Percentiles rank a stretch among this genome's conserved stretches.
These are phyloP conservation scores for Perizoma flavofasciatum DNA, from an alignment of 2,888 invertebrate genomes.

Conservation along the genomic window DNA sequence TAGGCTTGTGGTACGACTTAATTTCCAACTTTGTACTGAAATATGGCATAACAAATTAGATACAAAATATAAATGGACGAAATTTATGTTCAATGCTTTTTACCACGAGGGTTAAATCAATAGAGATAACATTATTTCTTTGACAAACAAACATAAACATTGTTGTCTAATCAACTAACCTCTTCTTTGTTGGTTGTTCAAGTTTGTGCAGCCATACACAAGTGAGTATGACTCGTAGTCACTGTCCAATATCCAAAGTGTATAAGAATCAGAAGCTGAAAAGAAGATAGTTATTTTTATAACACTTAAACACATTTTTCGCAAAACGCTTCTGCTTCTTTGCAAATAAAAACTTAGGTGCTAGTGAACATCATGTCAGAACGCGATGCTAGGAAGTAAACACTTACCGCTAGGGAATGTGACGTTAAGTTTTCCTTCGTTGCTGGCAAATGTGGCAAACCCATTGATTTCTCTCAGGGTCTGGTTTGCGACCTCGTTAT, in stretches of 20 bases:
- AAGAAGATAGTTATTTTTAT: conserved; percentile 8
- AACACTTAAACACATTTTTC: background rate
- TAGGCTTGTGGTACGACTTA: conserved; percentile 46
- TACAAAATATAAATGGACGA: too few relatives aligned
- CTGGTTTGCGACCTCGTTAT: conserved; percentile 68
- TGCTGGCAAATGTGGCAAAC: conserved; percentile 67
- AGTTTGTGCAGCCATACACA: conserved; percentile 84
- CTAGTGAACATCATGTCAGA: too few relatives aligned
- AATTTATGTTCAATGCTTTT: too few relatives aligned
- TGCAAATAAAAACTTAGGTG: too few relatives aligned
- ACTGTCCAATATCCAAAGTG: conserved; percentile 67
- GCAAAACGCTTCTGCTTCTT: too few relatives aligned
- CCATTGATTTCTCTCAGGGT: conserved; percentile 77
- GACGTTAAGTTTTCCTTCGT: conserved; percentile 79
- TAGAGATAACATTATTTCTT: too few relatives aligned
- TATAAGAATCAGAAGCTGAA: conserved; percentile 42
- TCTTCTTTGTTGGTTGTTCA: conserved; percentile 43
- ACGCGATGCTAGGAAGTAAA: too few relatives aligned
- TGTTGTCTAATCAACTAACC: conserved; percentile 31
- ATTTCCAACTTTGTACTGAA: conserved; percentile 66
- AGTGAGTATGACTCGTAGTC: conserved; percentile 85
- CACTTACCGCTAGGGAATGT: conserved; percentile 54
- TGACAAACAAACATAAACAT: background rate
- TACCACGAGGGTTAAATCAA: too few relatives aligned
- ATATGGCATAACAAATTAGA: background rate